Evolutionary conservation across 2,888 invertebrate genomes (phyloP).

Genomic region (Epistrophe grossulariae): DNA sequence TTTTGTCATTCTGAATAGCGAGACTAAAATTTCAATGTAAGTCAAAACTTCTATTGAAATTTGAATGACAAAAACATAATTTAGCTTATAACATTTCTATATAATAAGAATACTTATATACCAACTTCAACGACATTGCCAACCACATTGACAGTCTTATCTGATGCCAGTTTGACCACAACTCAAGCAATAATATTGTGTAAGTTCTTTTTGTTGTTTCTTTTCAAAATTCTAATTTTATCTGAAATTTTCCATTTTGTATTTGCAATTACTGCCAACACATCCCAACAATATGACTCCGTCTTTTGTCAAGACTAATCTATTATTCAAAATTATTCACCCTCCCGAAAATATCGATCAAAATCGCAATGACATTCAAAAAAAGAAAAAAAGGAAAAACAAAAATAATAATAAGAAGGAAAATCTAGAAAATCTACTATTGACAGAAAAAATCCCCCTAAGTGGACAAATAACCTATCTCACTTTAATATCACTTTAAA

Average conservation of each 20-base stretch:
- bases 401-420: background rate
- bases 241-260: background rate
- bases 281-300: conserved; percentile 16
- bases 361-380: conserved; percentile 28
- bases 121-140: background rate
- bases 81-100: background rate
- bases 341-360: conserved; percentile 31
- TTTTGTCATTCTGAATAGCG: background rate
- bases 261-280: conserved; percentile 9
- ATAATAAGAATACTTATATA: background rate
- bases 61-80: background rate
- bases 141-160: background rate
- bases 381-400: background rate
- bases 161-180: background rate
- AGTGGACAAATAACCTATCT: conserved; percentile 49
- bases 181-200: background rate
- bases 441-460: conserved; percentile 23
- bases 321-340: conserved; percentile 36
- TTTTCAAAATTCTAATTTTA: background rate
- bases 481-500: conserved; percentile 64
- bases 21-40: background rate
- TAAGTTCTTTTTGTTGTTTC: background rate
- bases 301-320: conserved; percentile 27
- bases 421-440: conserved; percentile 24
- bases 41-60: background rate